Evolutionary conservation across 2,113 vertebrate genomes (phyloP), one percentile per base, ranked within the genome.

Genomic region (Muscicapa adusta): DNA sequence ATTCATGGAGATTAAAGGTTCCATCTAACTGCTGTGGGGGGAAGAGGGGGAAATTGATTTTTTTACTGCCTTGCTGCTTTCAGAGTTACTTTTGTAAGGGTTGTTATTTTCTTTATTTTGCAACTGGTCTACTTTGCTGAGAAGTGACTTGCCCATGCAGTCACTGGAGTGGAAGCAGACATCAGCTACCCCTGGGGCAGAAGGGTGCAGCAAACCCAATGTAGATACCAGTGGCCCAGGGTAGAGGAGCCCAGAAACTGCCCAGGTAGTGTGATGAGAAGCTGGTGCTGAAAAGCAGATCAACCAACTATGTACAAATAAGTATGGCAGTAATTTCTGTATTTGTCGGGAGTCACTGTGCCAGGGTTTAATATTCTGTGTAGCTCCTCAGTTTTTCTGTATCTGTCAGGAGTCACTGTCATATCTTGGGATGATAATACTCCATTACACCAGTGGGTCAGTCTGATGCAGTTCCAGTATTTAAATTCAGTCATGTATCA

Each of bases 251-350:
- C n/a, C n/a, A n/a, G n/a, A 10, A 73, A 28, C 17, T 57, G 33
- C 15, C 3, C 0, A 22, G 8, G 28, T 8, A 4, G 0, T 2
- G 12, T 17, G 15, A 4, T 26, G n/a, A 51, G 66, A 11, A 29
- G 18, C 4, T 1, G 1, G 10, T 88, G 29, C 26, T 76, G 33
- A 36, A 12, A 57, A 31, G 23, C 4, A 26, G 12, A 38, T 51
- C 10, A 40, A 54, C 34, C 18, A 15, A 18, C 13, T 11, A 20
- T 11, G n/a, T 9, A 63, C 19, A 57, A 48, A 28, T 63, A 36
- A 50, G 1, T 31, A 19, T 60, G 34, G 6, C 65, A 70, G 36
- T 40, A 72, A 42, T 48, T 74, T 74, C 43, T 63, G 17, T 61
- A 38, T 18, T 10, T 38, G 24, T 31, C 42, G 62, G 43, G 75